phyloP scores from a whole-genome alignment of 2,888 invertebrate genomes.

The Deilephila porcellus region DNA sequence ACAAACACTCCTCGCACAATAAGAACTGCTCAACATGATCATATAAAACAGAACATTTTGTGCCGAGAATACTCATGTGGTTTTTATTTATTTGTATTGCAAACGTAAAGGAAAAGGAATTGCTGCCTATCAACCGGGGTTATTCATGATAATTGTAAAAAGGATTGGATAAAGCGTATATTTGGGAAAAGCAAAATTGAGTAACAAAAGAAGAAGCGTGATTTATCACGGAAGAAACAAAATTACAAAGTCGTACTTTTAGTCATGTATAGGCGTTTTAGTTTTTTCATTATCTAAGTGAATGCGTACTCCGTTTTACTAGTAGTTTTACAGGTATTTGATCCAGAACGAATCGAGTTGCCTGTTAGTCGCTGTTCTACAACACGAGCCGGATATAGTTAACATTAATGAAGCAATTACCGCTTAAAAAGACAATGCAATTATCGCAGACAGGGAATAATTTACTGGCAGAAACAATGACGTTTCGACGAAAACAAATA shows the following conservation, averaged over 20 bases:
- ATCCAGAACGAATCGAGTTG: conserved; percentile 37
- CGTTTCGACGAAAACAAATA: conserved; percentile 76
- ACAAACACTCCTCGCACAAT: not conserved
- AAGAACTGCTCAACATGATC: conserved; percentile 2
- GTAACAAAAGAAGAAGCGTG: conserved; percentile 18
- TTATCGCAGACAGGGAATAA: conserved; percentile 61
- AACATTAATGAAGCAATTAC: conserved; percentile 70
- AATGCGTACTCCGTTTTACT: not conserved
- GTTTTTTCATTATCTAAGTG: conserved; percentile 22
- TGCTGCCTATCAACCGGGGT: not conserved
- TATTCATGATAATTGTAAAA: conserved; percentile 19
- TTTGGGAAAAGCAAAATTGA: conserved; percentile 12
- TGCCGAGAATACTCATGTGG: not conserved
- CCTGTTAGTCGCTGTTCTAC: not conserved
- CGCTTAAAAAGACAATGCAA: conserved; percentile 60
- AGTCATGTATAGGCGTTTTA: conserved; percentile 3
- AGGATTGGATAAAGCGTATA: conserved; percentile 16
- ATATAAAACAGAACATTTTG: conserved; percentile 4
- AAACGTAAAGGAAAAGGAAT: conserved; percentile 20
- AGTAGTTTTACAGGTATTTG: not conserved
- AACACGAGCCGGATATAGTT: conserved; percentile 38
- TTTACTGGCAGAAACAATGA: conserved; percentile 71
- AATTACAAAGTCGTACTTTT: conserved; percentile 15
- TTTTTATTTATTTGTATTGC: conserved; percentile 18
- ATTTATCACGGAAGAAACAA: conserved; percentile 20